A percentile compares a stretch with the other conserved stretches of the same genome.
Conservation (phyloP, 2,888 invertebrate genomes). For the Sminthurides aquaticus region DNA sequence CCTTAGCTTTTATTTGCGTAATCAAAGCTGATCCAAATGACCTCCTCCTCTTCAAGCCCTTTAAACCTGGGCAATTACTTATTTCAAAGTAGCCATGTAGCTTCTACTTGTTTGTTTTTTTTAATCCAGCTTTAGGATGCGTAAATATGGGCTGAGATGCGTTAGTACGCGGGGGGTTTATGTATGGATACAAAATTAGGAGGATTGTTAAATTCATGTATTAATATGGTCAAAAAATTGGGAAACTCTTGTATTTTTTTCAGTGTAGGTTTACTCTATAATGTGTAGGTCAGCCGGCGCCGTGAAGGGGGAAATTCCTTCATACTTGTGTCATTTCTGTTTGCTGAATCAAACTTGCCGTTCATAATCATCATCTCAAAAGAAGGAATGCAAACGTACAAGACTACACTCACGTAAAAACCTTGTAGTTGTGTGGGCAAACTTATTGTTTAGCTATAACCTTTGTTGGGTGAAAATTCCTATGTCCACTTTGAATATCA, state of each 20-base stretch:
- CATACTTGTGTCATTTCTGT: slow-evolving; percentile 4
- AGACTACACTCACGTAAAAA: background rate
- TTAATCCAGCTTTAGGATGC: too few relatives aligned
- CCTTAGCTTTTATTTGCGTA: too few relatives aligned
- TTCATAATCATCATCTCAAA: background rate
- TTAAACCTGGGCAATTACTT: too few relatives aligned
- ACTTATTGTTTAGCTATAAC: background rate
- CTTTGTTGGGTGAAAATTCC: too few relatives aligned
- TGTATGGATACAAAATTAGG: too few relatives aligned
- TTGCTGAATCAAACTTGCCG: background rate
- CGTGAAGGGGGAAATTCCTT: slow-evolving; percentile 14
- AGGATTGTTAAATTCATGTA: background rate
- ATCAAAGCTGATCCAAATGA: too few relatives aligned
- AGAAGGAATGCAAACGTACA: background rate
- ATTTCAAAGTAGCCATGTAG: too few relatives aligned
- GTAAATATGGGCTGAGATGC: too few relatives aligned
- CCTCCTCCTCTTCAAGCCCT: too few relatives aligned
- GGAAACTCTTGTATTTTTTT: slow-evolving; percentile 5
- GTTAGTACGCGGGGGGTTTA: too few relatives aligned
- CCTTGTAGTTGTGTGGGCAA: background rate
- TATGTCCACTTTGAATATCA: too few relatives aligned
- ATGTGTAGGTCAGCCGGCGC: slow-evolving; percentile 13
- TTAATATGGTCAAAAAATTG: slow-evolving; percentile 7
- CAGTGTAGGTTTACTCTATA: background rate
- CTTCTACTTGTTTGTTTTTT: too few relatives aligned